Base-by-base conservation (phyloP, 2,797 vertebrate genomes). In the Antrozous pallidus region DNA sequence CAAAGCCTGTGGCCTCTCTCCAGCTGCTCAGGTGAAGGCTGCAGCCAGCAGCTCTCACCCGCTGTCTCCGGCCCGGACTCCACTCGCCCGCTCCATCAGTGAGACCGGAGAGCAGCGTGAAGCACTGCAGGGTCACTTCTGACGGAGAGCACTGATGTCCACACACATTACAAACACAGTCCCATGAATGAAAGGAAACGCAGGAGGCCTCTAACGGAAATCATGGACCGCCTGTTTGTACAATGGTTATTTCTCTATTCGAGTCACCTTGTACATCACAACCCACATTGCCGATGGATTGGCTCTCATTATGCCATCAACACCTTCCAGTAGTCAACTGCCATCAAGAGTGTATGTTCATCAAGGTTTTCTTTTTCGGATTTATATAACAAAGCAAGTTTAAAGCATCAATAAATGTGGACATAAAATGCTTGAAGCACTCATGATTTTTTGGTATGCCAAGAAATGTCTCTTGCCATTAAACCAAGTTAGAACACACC, bases 361-460 rank as follows among this genome's bases (percentile, higher is more conserved):
- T 28, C 80, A 54, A 85, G 9, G 6, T 3, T 11, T 65, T n/a
- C 79, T 42, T 31, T 10, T 16, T 28, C 3, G 20, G 20, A 42
- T 85, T 58, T 51, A 56, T 77, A 81, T 47, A 77, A 89, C 1
- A 51, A 87, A 74, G 9, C 0, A 51, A 73, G 14, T 31, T 56
- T 36, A 47, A 61, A 36, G 3, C 36, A 67, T 81, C 12, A 74
- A 31, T 31, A 86, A 49, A 85, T 20, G 0, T 89, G 31, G 22
- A 28, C 26, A 65, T n/a, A 73, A 26, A 58, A 61, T 40, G 0
- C 26, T 90, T 65, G 73, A 79, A 0, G 1, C 75, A 90, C 95
- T 81, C 24, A 82, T 16, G 38, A 61, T n/a, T 73, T 93, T 95
- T 91, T 70, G 1, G 91, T 94, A n/a, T 31, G 65, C 36, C 47